Evolutionary conservation across 2,888 invertebrate species (phyloP), one percentile per base, ranked within the genome.

Genomic region (Drosophila subquinaria): DNA sequence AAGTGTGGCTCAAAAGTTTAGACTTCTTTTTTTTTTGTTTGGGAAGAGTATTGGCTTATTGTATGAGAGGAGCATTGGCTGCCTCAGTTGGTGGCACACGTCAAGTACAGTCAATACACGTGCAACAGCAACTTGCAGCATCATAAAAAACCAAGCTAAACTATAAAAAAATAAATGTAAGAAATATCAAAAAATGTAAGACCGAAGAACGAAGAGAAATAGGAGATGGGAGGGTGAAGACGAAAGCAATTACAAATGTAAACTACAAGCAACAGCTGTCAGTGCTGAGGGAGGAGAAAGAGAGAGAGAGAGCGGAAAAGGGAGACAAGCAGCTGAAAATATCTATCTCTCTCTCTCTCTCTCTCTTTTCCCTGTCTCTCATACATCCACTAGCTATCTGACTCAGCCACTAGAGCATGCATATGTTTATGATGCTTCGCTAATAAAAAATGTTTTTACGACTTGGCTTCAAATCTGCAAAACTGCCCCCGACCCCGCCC

Each of bases 361-460:
- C 11, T 5, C 17, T 10, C 48, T 9, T 1, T 13, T 9, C 42
- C 4, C 17, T 17, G 27, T 8, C 55, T 36, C 11, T 50, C n/a
- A 2, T 20, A 8, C 9, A 3, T n/a, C 11, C 42, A 1, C 17
- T 20, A 35, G 15, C 38, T 42, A 30, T 17, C 23, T 10, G 4
- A 3, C 52, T 27, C 40, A 6, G 27, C 10, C n/a, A 13, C 30
- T 20, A 35, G 55, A 36, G 60, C 50, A 60, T 77, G 74, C 82
- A 87, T 83, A 87, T 83, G 82, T 87, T 83, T 87, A 87, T 83
- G 77, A 66, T 78, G 82, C 56, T 43, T 61, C 42, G 67, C 77
- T 73, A 87, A 83, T 87, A 83, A 87, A 84, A 76, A 73, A 79
- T 81, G 72, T 77, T 83, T 83, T 83, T 83, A 83, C 88, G 85